Evolutionary conservation across 2,113 vertebrate genomes (phyloP), one percentile per base, ranked within the genome.

Genomic region (Malurus cyaneus): DNA sequence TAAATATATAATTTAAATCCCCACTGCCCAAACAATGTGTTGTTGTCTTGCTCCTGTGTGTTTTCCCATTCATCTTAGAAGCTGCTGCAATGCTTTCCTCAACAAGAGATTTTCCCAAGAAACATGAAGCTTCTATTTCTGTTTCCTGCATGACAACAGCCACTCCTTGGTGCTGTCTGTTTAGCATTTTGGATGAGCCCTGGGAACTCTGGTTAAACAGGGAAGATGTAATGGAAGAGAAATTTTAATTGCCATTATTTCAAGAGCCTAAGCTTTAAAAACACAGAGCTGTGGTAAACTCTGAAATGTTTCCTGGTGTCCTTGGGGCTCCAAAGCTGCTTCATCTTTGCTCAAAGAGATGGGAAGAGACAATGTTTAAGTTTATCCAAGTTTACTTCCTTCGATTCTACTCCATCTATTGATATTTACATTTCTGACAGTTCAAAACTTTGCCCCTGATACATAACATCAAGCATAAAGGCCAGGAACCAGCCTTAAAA

Each of bases 221-320:
- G 41, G 61, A 86, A 84, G 82, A 88, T 59, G 71, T 59, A 77
- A 88, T n/a, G 42, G 72, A 69, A 93, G 41, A 95, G 69, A 89
- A 94, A 95, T 61, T 69, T 78, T 86, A 86, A 72, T 53, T 57
- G 36, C 19, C 77, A 41, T 66, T 78, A 86, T 71, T 84, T 80
- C 59, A 80, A 92, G 83, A 91, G 52, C 14, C 32, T 25, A 36
- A 76, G 54, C 23, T 57, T 53, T 79, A 24, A 76, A 87, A 85
- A 20, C 42, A 86, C 13, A 14, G 14, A 59, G 57, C 29, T 82
- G 53, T 92, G 64, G 36, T 80, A 65, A 91, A 56, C 28, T 76
- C 87, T 32, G 66, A 80, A 87, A 86, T 8, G 8, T 54, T 73
- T 65, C 52, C 36, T 82, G 28, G 49, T 82, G 42, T 61, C 78